phyloP scores from a whole-genome alignment of 2,113 vertebrate genomes.

The Stercorarius parasiticus region DNA sequence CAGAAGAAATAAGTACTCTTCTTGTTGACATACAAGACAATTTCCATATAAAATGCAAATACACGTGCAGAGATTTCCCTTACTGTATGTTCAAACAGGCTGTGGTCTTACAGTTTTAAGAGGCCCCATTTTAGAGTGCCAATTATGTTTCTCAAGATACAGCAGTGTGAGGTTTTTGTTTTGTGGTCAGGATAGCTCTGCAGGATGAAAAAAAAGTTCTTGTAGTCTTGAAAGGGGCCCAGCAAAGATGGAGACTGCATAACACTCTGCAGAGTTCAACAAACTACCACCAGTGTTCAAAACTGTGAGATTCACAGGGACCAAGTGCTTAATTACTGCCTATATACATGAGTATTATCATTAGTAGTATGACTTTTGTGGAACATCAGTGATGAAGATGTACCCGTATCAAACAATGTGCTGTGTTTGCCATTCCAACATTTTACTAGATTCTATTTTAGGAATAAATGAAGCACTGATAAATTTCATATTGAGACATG shows the following conservation, averaged over 20 bases:
- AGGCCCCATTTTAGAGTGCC: neutral
- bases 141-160: neutral
- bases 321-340: neutral
- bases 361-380: neutral
- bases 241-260: neutral
- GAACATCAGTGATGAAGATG: neutral
- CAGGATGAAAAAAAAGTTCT: neutral
- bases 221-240: neutral
- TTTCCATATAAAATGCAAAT: neutral
- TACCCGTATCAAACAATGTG: neutral
- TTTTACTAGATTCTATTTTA: neutral
- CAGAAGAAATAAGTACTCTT: neutral
- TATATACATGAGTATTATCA: neutral
- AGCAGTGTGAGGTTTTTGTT: neutral
- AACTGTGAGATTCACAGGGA: neutral
- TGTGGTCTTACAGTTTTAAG: neutral
- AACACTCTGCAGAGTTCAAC: neutral
- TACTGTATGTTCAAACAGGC: neutral
- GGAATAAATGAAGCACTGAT: neutral
- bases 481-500: neutral
- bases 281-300: neutral
- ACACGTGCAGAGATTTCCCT: neutral
- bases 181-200: neutral
- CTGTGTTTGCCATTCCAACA: neutral
- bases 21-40: neutral